phyloP scores from a whole-genome alignment of 2,888 invertebrate species.

The Clitarchus hookeri region DNA sequence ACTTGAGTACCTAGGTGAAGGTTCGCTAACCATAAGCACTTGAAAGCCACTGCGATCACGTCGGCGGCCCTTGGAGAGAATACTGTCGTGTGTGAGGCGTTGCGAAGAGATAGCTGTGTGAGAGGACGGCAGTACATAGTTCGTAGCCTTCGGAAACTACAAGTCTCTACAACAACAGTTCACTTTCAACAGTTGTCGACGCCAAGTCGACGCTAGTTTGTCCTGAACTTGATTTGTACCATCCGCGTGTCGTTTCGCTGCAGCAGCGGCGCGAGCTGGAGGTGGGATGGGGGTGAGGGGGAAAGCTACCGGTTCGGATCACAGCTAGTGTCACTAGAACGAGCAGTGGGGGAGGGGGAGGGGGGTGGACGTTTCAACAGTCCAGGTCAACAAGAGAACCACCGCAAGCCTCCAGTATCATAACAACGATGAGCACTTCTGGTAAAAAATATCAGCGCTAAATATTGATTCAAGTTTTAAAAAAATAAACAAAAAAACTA shows the following conservation, averaged over 20 bases:
- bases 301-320: slow-evolving; percentile 31
- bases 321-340: slow-evolving; percentile 34
- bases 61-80: no score
- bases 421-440: slow-evolving; percentile 73
- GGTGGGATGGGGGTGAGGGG: neutral
- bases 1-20: no score
- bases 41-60: no score
- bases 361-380: slow-evolving; percentile 16
- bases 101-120: neutral
- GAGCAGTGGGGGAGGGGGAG: slow-evolving; percentile 18
- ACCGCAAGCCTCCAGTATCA: slow-evolving; percentile 30
- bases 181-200: neutral
- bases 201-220: neutral
- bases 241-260: neutral
- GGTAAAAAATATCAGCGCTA: slow-evolving; percentile 60
- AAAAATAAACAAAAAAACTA: slow-evolving; percentile 28
- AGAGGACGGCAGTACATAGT: slow-evolving; percentile 7
- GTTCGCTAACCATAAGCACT: no score
- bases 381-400: slow-evolving; percentile 25
- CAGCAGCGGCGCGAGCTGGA: neutral
- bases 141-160: slow-evolving; percentile 8
- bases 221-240: slow-evolving; percentile 22
- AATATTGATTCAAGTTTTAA: slow-evolving; percentile 33
- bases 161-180: slow-evolving; percentile 8
- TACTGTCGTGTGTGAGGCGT: neutral